Base-by-base conservation (phyloP, 1,140 invertebrate species). In the Heliconius hermathena region DNA sequence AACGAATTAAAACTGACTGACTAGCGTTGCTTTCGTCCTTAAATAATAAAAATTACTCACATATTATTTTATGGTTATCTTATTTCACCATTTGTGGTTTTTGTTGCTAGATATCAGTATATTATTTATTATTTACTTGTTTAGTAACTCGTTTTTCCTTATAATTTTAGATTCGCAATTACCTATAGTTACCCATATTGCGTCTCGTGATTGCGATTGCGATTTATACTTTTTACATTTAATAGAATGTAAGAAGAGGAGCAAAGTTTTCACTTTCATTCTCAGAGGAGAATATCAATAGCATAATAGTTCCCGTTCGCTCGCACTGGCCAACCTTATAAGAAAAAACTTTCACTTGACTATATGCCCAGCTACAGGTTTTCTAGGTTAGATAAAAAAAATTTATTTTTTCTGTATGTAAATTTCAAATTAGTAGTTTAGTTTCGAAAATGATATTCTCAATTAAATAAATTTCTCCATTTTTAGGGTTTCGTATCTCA, bases 331-430 rank as follows among this genome's bases (percentile, higher is more conserved):
- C 66, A 52, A 76, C 74, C 74, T 72, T 80, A 80, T 80, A 80
- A 73, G 78, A 73, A 38, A 26, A 80, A 74, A 72, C 79, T 80
- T 80, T 80, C 79, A 80, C 79, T 80, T 73, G 49, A 73, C 73
- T 80, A 80, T 26, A n/a, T 26, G 22, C 73, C 71, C 60, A 66
- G 71, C 70, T 76, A 52, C 60, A 66, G 22, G 60, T 66, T 66
- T 66, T 66, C 60, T 66, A 66, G 60, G 22, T 66, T 66, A 66
- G 26, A 26, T 22, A 60, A 22, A 60, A 26, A 66, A 16, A 66
- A 66, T 29, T 0, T 66, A 4, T 66, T 26, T 66, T 29, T 13
- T 29, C 29, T 29, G 13, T 66, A 52, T 20, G 22, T 66, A 66
- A 26, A 29, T 13, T 26, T 29, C 11, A 5, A 29, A 66, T 60